Evolutionary conservation across 1,140 invertebrate species (phyloP).

Genomic region (Zaprionus vittiger): DNA sequence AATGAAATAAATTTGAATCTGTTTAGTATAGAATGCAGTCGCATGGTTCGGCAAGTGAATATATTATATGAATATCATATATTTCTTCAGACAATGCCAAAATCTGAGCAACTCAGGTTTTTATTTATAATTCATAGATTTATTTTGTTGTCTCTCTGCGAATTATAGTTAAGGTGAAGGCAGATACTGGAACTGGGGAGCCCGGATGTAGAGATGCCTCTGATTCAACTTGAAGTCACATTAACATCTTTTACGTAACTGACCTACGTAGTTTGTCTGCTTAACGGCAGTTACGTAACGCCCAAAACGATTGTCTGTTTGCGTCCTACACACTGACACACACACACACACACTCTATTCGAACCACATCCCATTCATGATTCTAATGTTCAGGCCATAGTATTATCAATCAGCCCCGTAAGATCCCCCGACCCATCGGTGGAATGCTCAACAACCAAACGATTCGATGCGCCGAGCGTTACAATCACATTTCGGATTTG

Average conservation of each 20-base stretch:
- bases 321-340: not conserved
- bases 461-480: constrained; percentile 29
- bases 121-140: constrained; percentile 6
- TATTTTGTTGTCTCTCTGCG: not conserved
- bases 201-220: not conserved
- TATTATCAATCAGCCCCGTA: constrained; percentile 32
- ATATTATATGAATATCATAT: constrained; percentile 11
- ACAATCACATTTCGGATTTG: constrained; percentile 59
- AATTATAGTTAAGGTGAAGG: not conserved
- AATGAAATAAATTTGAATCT: constrained; percentile 58
- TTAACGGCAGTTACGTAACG: constrained; percentile 65
- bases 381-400: constrained; percentile 50
- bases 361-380: constrained; percentile 68
- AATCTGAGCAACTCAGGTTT: not conserved
- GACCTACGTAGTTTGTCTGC: constrained; percentile 59
- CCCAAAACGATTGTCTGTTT: constrained; percentile 32
- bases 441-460: constrained; percentile 15
- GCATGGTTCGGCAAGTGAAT: constrained; percentile 17
- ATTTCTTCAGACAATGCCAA: not conserved
- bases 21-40: constrained; percentile 53
- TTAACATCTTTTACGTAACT: constrained; percentile 66
- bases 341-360: constrained; percentile 10
- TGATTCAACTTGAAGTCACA: not conserved
- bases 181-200: not conserved
- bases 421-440: constrained; percentile 28